Conservation (phyloP, 2,888 invertebrate species). For the Chrysolina oricalcia region DNA sequence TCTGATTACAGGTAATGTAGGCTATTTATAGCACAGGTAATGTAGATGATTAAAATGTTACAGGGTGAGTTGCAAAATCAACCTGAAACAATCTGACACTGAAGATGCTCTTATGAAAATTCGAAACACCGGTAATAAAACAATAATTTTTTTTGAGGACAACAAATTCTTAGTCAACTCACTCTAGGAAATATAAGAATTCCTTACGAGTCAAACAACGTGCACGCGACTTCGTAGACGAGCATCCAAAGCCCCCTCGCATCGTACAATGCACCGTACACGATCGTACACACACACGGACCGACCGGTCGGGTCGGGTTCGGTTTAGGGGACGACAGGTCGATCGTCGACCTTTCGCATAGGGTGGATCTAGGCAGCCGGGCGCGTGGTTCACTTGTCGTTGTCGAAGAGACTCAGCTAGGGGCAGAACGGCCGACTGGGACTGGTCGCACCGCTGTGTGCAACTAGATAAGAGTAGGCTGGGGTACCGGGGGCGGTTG, state of each 20-base stretch:
- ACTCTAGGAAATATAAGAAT: no score
- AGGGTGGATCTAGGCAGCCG: slow-evolving; percentile 12
- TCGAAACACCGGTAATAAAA: no score
- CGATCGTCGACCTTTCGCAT: slow-evolving; percentile 43
- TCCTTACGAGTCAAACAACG: background rate
- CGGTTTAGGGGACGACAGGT: slow-evolving; percentile 37
- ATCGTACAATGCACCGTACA: slow-evolving; percentile 1
- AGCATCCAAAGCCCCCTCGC: background rate
- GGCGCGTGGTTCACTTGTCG: slow-evolving; percentile 22
- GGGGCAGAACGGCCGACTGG: background rate
- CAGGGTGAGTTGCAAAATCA: no score
- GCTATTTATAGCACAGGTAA: no score
- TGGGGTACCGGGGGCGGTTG: background rate
- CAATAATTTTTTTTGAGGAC: no score
- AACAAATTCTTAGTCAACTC: no score
- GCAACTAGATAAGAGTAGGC: background rate
- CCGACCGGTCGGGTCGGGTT: background rate
- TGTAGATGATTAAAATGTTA: no score
- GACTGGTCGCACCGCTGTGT: slow-evolving; percentile 9
- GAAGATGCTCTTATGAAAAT: no score
- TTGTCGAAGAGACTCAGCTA: background rate
- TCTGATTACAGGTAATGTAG: no score
- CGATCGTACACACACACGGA: background rate
- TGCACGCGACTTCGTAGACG: background rate
- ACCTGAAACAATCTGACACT: no score